These are phyloP conservation scores for Sebastiscus tertius DNA, from an alignment of 2,797 vertebrate species.

Conservation along the genomic window DNA sequence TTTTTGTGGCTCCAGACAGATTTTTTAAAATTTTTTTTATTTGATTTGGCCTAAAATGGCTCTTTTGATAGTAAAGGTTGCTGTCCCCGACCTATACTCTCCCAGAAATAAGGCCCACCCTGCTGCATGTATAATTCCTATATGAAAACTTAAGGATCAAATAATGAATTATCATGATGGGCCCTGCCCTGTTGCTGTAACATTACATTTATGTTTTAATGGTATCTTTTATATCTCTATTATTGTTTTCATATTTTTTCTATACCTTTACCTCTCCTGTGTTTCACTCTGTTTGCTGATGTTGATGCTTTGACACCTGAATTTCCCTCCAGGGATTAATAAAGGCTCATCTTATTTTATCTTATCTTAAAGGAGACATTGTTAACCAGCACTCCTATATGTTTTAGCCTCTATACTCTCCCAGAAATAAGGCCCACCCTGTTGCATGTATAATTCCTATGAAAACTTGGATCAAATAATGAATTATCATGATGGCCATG, in stretches of 20 bases:
- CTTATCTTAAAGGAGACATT: too few species aligned
- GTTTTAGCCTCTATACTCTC: neutral
- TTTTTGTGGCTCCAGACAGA: too few species aligned
- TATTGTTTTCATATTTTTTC: too few species aligned
- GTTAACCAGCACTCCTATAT: neutral
- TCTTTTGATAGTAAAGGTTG: too few species aligned
- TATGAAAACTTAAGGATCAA: neutral
- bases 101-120: neutral
- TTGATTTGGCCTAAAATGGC: too few species aligned
- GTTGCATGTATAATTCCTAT: neutral
- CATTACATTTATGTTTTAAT: neutral
- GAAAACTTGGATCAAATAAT: neutral
- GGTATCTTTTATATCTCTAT: neutral
- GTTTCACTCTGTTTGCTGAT: too few species aligned
- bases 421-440: neutral
- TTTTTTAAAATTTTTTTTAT: too few species aligned
- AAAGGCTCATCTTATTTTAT: too few species aligned
- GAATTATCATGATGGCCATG: neutral
- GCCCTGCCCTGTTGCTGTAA: neutral
- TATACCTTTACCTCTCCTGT: fast-evolving
- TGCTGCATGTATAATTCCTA: neutral
- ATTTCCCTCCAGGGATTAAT: too few species aligned
- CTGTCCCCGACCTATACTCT: neutral
- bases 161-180: neutral
- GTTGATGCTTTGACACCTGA: too few species aligned